A percentile compares a stretch with the other conserved stretches of the same genome.
These are phyloP conservation scores for Engystomops pustulosus DNA, from an alignment of 2,113 vertebrate species.

Conservation along the genomic window DNA sequence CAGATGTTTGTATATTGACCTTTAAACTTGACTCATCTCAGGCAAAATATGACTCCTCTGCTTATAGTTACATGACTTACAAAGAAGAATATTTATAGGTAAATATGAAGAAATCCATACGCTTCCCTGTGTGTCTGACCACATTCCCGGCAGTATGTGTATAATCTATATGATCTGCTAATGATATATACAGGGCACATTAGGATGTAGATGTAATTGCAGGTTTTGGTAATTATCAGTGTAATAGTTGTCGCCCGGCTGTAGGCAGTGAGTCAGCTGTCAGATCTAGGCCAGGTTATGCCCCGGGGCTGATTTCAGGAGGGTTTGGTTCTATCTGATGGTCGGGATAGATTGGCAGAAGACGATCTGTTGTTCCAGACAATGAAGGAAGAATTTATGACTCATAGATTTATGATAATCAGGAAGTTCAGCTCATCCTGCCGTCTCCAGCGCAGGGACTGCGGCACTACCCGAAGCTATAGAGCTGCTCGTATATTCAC, in stretches of 20 bases:
- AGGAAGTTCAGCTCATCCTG: not conserved
- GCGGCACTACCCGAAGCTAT: not conserved
- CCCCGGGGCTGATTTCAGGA: conserved; percentile 26
- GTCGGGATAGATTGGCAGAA: not conserved
- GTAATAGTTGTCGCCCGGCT: too few relatives aligned
- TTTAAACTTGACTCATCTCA: too few relatives aligned
- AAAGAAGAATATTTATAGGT: too few relatives aligned
- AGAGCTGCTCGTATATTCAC: too few relatives aligned
- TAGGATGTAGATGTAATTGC: not conserved
- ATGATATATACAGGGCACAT: not conserved
- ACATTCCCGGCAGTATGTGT: too few relatives aligned
- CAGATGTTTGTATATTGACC: too few relatives aligned
- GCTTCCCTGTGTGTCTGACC: too few relatives aligned
- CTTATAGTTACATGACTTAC: too few relatives aligned
- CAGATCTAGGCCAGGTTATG: conserved; percentile 26
- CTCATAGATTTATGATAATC: too few relatives aligned
- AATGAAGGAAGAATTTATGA: not conserved
- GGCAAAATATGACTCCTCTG: too few relatives aligned
- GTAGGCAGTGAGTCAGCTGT: conserved; percentile 1
- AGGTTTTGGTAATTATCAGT: not conserved
- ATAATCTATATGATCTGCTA: not conserved
- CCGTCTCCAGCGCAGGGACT: not conserved
- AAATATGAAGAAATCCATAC: too few relatives aligned
- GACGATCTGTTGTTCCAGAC: not conserved
- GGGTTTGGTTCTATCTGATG: conserved; percentile 4